A percentile compares a stretch with the other conserved stretches of the same genome.
Evolutionary conservation across 2,113 vertebrate genomes (phyloP).

Genomic region (Phainopepla nitens): DNA sequence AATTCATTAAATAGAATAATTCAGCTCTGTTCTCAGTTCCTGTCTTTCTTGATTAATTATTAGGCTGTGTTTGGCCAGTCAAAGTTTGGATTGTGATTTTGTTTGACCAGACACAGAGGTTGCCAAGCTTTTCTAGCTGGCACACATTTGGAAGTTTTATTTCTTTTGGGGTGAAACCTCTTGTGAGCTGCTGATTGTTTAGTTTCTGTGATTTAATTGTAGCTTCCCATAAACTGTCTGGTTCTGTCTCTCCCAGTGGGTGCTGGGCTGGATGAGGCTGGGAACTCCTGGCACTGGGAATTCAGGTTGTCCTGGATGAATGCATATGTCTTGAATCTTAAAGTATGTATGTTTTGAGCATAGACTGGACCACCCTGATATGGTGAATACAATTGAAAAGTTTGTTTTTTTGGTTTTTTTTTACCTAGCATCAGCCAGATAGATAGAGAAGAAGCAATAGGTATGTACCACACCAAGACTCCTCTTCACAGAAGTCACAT

Average conservation of each 20-base stretch:
- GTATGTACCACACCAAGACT: background rate
- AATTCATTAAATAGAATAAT: background rate
- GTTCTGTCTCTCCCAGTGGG: background rate
- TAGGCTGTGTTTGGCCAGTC: background rate
- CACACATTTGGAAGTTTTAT: fast-evolving
- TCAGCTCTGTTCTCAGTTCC: background rate
- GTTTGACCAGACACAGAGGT: background rate
- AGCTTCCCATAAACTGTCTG: background rate
- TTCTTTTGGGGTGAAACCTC: background rate
- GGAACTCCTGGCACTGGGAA: background rate
- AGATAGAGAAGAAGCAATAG: background rate
- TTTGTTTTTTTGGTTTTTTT: background rate
- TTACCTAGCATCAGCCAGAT: background rate
- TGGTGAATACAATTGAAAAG: background rate
- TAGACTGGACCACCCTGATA: background rate
- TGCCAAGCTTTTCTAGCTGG: background rate
- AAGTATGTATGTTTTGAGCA: background rate
- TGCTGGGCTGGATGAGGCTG: background rate
- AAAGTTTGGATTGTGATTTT: background rate
- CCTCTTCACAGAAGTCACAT: background rate
- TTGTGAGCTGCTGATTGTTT: background rate
- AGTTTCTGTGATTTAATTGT: background rate
- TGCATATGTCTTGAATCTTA: background rate
- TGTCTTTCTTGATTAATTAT: background rate
- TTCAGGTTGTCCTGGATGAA: background rate